Evolutionary conservation across 2,113 vertebrate species (phyloP).

Genomic region (Myotis yumanensis): DNA sequence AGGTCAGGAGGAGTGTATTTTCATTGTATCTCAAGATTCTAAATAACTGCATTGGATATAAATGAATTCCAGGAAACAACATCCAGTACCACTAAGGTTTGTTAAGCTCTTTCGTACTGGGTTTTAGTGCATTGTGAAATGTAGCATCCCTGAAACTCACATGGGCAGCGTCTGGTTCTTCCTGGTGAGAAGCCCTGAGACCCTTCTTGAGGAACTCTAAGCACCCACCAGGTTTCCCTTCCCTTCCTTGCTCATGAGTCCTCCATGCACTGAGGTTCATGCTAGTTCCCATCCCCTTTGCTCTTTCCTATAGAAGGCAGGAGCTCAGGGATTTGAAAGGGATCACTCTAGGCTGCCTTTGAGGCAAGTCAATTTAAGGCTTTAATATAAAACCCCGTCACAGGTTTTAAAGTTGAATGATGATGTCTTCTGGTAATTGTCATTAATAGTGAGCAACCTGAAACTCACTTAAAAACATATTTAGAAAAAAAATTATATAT

Average conservation of each 20-base stretch:
- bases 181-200: too few relatives aligned
- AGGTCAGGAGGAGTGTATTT: background rate
- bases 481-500: background rate
- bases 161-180: background rate
- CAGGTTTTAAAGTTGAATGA: background rate
- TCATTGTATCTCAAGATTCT: background rate
- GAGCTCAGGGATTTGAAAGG: background rate
- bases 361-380: background rate
- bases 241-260: background rate
- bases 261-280: background rate
- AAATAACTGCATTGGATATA: background rate
- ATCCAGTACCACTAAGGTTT: background rate
- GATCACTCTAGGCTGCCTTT: background rate
- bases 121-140: background rate
- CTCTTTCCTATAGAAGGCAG: background rate
- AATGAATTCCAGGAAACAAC: background rate
- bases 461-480: background rate
- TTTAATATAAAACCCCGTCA: background rate
- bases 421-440: background rate
- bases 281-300: background rate
- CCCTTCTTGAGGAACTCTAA: background rate
- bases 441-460: background rate
- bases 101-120: background rate
- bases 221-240: background rate
- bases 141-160: background rate